phyloP scores from a whole-genome alignment of 2,888 invertebrate species.

The Ectemnius lituratus region DNA sequence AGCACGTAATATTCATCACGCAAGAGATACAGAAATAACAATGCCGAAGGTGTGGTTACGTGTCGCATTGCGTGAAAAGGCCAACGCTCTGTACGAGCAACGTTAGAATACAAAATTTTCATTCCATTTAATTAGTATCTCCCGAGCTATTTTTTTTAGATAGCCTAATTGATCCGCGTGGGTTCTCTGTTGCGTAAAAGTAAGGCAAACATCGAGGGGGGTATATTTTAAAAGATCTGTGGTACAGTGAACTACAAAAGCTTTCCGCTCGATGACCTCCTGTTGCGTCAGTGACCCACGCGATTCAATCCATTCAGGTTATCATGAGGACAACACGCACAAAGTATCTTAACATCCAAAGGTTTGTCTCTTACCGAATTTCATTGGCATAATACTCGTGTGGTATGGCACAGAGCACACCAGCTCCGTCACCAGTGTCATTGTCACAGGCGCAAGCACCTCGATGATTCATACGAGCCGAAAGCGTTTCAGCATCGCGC shows the following conservation, averaged over 20 bases:
- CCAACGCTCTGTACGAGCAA: background rate
- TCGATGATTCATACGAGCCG: constrained; percentile 99
- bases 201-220: background rate
- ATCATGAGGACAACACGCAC: background rate
- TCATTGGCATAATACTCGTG: constrained; percentile 93
- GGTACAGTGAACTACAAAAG: no score
- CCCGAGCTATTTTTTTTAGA: background rate
- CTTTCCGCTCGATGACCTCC: no score
- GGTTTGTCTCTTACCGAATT: constrained; percentile 83
- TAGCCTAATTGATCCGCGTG: background rate
- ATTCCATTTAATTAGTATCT: background rate
- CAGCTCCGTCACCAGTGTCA: constrained; percentile 99
- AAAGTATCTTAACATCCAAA: no score
- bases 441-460: constrained; percentile 99
- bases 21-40: background rate
- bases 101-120: no score
- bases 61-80: background rate
- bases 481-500: constrained; percentile 95
- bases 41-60: background rate
- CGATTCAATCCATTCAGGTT: background rate
- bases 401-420: constrained; percentile 97
- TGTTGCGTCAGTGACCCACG: background rate
- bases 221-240: no score
- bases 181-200: background rate
- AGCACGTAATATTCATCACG: background rate